Conservation (phyloP, 2,888 invertebrate genomes). For the Trachelus troglodyta region DNA sequence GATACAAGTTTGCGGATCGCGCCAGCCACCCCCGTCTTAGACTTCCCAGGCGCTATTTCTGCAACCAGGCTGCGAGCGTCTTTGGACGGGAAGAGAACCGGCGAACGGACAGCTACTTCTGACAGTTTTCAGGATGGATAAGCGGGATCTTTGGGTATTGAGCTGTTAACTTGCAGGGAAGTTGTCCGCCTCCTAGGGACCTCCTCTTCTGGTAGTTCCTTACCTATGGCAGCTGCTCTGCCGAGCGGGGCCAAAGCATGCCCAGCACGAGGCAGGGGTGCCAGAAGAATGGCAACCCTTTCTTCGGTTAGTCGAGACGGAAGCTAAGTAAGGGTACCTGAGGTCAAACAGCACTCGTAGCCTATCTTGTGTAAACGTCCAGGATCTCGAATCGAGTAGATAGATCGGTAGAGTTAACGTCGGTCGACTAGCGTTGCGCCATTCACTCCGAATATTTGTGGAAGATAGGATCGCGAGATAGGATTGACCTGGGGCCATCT, state of each 20-base stretch:
- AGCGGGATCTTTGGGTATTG: conserved; percentile 15
- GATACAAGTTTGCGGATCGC: conserved; percentile 20
- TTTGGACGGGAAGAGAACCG: conserved; percentile 7
- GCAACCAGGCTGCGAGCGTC: background rate
- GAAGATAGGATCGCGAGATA: conserved; percentile 60
- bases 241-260: too few species aligned
- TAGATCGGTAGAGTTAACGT: conserved; percentile 51
- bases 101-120: conserved; percentile 19
- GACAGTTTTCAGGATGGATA: conserved; percentile 17
- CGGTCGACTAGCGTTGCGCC: conserved; percentile 46
- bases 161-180: conserved; percentile 8
- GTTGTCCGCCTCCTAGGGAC: background rate
- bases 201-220: background rate
- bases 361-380: conserved; percentile 58
- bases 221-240: background rate
- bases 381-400: conserved; percentile 47
- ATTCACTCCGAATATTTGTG: conserved; percentile 59
- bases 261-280: too few species aligned
- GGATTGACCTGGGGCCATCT: conserved; percentile 53
- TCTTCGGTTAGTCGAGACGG: background rate
- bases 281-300: too few species aligned
- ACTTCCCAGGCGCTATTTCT: background rate
- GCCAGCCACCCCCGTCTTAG: too few species aligned
- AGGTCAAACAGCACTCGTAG: conserved; percentile 23
- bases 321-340: background rate